phyloP scores from a whole-genome alignment of 1,140 invertebrate species.

The Drosophila azteca region DNA sequence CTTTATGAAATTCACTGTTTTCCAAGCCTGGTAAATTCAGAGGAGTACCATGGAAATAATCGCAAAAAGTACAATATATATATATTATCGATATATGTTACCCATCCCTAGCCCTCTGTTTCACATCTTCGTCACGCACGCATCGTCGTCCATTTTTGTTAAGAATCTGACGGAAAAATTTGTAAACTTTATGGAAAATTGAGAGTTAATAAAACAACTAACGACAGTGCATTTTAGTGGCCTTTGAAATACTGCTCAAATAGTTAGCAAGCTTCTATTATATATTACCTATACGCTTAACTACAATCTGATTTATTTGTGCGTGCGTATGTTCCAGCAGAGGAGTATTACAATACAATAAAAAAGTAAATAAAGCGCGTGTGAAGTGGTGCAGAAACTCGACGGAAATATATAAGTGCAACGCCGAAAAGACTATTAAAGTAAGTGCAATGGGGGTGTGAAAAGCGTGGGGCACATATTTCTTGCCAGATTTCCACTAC shows the following conservation, averaged over 20 bases:
- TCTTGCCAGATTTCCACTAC: constrained; percentile 21
- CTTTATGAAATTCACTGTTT: no score
- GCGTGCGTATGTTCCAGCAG: constrained; percentile 57
- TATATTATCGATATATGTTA: neutral
- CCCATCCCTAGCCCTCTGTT: constrained; percentile 19
- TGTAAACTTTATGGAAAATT: constrained; percentile 49
- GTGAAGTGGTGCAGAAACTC: constrained; percentile 74
- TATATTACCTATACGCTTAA: constrained; percentile 48
- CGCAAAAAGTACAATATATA: no score
- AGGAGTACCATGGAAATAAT: no score
- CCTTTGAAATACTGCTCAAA: constrained; percentile 78
- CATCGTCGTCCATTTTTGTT: constrained; percentile 75
- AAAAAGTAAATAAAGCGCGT: constrained; percentile 76
- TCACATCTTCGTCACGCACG: constrained; percentile 64
- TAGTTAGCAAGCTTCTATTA: constrained; percentile 58
- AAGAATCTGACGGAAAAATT: constrained; percentile 64
- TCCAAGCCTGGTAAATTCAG: no score
- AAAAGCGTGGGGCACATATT: constrained; percentile 12
- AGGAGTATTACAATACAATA: constrained; percentile 58
- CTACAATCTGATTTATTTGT: constrained; percentile 31
- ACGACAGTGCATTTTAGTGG: constrained; percentile 75
- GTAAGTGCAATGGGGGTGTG: constrained; percentile 60
- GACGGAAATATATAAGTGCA: constrained; percentile 36
- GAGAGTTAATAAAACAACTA: constrained; percentile 21
- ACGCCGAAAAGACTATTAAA: constrained; percentile 27